Evolutionary conservation across 2,888 invertebrate species (phyloP).

Genomic region (Ectemnius lituratus): DNA sequence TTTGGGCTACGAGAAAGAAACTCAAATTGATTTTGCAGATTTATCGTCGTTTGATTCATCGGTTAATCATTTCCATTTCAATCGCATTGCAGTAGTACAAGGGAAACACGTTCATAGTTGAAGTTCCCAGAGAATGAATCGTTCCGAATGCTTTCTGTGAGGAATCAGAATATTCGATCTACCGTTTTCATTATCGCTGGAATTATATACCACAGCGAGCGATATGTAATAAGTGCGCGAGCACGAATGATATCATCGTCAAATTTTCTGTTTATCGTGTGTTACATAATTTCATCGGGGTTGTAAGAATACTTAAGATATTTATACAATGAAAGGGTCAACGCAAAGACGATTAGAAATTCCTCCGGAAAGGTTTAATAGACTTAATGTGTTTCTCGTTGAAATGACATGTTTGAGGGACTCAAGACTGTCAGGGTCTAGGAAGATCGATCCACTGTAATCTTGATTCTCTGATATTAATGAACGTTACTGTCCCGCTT

Average conservation of each 20-base stretch:
- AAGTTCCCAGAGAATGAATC: background rate
- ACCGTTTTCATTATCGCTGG: conserved; percentile 21
- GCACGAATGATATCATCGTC: conserved; percentile 5
- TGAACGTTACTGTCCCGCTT: conserved; percentile 14
- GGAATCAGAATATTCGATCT: conserved; percentile 25
- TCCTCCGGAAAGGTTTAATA: background rate
- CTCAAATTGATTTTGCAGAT: background rate
- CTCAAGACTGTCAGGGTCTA: conserved; percentile 17
- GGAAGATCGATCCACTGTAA: conserved; percentile 12
- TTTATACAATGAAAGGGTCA: background rate
- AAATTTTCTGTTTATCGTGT: conserved; percentile 17
- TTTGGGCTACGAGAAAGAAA: background rate
- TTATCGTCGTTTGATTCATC: conserved; percentile 4
- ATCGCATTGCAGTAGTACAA: too few species aligned
- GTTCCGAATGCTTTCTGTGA: background rate
- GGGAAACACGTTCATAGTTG: background rate
- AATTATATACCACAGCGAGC: conserved; percentile 34
- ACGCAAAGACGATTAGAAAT: background rate
- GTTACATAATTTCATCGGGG: conserved; percentile 21
- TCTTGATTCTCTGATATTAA: conserved; percentile 26
- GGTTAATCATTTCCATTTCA: background rate
- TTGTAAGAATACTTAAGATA: conserved; percentile 1
- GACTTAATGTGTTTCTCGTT: background rate
- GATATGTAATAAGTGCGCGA: conserved; percentile 10
- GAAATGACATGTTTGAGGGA: background rate